Base-by-base conservation (phyloP, 2,888 invertebrate species). In the Euphydryas editha region DNA sequence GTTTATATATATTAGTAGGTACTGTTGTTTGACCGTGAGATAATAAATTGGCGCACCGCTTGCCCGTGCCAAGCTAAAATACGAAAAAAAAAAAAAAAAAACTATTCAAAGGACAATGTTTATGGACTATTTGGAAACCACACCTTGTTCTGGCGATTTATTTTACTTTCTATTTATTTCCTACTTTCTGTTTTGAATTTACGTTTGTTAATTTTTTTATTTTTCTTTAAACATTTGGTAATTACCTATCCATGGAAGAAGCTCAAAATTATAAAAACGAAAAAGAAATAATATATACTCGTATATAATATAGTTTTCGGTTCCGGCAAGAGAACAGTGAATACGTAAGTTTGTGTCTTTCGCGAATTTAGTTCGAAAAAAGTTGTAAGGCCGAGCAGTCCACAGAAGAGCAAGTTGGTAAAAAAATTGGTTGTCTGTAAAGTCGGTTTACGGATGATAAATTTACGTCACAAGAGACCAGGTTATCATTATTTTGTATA, bases 11-110 rank as follows among this genome's bases (percentile, higher is more conserved):
- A 4, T 8, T 30, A 2, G 30, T 30, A 30, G 30, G 73, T 65
- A 71, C 70, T 69, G 70, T 65, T 60, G 69, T 72, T 75, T 75
- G 76, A 75, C 75, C 73, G 75, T 74, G 72, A 70, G 74, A 74
- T 75, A 73, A 83, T 84, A 83, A 83, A 84, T 86, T 72, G 73
- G 72, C 67, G 81, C 74, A 65, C 75, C 74, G 72, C 71, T 75
- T 70, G 66, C 71, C 71, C 65, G 73, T 78, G 80, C 80, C 81
- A 82, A 81, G 74, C 73, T 76, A 76, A 77, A 78, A 74, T 75
- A 72, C 70, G 72, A 36, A 74, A 65, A 67, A 70, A 24, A 36
- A 74, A 65, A 67, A 70, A 24, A 68, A 65, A 67, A 68, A 68
- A 67, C 65, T 46, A 58, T 65, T 62, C 46, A 65, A 57, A 58